phyloP scores from a whole-genome alignment of 1,140 invertebrate genomes.

The Saccostrea cuccullata region DNA sequence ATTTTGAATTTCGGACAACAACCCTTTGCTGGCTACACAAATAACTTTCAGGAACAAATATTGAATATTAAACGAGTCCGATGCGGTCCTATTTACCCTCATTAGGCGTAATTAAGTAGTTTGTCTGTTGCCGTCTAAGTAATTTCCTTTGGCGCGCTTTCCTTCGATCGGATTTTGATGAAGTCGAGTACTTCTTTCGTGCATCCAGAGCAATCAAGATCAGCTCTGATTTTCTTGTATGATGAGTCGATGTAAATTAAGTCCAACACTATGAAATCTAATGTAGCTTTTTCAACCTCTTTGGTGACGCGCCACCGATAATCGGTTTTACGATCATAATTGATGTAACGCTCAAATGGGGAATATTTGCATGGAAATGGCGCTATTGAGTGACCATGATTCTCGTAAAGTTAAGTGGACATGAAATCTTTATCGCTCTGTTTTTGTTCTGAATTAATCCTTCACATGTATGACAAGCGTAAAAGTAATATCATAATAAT shows the following conservation, averaged over 20 bases:
- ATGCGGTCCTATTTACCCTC: neutral
- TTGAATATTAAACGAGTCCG: neutral
- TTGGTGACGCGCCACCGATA: neutral
- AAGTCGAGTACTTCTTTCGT: neutral
- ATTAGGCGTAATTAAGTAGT: constrained; percentile 23
- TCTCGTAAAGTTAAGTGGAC: neutral
- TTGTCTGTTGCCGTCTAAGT: neutral
- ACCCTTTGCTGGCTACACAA: neutral
- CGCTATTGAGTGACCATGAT: neutral
- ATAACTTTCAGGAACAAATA: neutral
- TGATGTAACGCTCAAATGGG: neutral
- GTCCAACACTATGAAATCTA: neutral
- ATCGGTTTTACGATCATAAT: constrained; percentile 16
- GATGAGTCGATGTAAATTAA: neutral
- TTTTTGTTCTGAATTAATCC: neutral
- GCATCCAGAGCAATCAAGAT: neutral
- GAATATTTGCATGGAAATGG: neutral
- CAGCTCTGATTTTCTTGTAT: neutral
- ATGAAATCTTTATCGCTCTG: neutral
- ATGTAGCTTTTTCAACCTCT: neutral
- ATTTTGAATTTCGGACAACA: neutral
- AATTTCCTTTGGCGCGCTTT: neutral
- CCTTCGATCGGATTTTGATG: neutral
- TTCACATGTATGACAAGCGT: no score
- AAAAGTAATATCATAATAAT: no score